Conservation (phyloP, 2,113 vertebrate species). For the Ascaphus truei region DNA sequence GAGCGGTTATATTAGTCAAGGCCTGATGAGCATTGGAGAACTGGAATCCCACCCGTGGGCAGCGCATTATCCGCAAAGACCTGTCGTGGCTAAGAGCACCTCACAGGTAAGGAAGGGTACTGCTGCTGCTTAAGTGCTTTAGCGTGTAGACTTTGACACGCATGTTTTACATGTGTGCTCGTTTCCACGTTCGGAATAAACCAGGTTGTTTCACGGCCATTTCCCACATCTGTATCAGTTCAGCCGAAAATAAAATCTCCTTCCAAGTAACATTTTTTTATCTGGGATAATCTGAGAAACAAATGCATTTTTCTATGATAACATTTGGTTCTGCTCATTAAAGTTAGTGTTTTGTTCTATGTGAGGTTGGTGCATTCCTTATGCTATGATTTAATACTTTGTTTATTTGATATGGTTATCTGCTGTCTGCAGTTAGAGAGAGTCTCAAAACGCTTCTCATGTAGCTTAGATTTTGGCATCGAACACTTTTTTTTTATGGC, state of each 20-base stretch:
- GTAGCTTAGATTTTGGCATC: too few relatives aligned
- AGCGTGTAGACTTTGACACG: neutral
- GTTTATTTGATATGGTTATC: too few relatives aligned
- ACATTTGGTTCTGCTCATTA: too few relatives aligned
- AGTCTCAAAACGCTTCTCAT: too few relatives aligned
- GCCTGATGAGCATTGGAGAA: conserved; percentile 60
- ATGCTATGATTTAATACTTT: too few relatives aligned
- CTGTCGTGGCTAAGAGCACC: conserved; percentile 27
- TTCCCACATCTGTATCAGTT: neutral
- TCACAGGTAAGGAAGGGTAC: conserved; percentile 53
- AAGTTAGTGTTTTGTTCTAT: too few relatives aligned
- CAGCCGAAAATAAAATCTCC: neutral
- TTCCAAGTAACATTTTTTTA: too few relatives aligned
- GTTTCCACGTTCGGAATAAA: conserved; percentile 5
- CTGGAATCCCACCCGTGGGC: conserved; percentile 41
- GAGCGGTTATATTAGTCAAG: conserved; percentile 44
- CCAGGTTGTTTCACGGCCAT: neutral
- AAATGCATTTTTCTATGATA: too few relatives aligned
- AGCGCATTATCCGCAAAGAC: conserved; percentile 22
- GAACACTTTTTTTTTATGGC: too few relatives aligned
- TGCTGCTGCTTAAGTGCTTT: neutral
- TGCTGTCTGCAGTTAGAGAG: too few relatives aligned
- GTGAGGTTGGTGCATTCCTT: too few relatives aligned
- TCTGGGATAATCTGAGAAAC: too few relatives aligned
- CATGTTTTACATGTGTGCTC: conserved; percentile 20